Conservation (phyloP, 1,140 invertebrate species). For the Drosophila elegans region DNA sequence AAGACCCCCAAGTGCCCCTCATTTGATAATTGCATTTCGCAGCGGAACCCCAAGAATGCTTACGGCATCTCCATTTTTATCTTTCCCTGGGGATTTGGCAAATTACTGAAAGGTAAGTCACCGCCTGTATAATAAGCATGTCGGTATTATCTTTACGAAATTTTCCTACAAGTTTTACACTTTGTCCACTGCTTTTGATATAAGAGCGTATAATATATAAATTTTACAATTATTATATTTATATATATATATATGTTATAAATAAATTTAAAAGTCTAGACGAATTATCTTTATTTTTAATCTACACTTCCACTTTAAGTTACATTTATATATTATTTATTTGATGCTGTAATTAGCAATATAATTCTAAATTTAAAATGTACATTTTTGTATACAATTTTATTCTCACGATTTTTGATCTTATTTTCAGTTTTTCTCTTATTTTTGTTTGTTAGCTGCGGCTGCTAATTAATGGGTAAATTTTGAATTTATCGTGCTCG, state of each 20-base stretch:
- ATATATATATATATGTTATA: background rate
- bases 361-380: constrained; percentile 5
- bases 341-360: background rate
- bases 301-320: background rate
- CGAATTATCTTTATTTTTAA: too few species aligned
- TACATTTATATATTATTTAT: background rate
- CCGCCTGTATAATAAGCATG: background rate
- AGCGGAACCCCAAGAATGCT: constrained; percentile 12
- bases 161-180: background rate
- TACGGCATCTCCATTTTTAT: constrained; percentile 30
- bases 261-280: too few species aligned
- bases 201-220: too few species aligned
- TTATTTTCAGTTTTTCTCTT: background rate
- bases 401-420: background rate
- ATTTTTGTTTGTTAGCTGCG: background rate
- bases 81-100: constrained; percentile 22
- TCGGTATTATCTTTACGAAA: background rate
- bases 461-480: constrained; percentile 13
- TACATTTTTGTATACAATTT: background rate
- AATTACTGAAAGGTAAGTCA: constrained; percentile 19
- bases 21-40: constrained; percentile 36
- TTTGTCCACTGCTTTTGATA: too few species aligned
- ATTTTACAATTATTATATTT: background rate
- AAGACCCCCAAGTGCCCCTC: constrained; percentile 38
- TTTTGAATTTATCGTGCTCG: constrained; percentile 1